Percentiles rank a stretch among this genome's conserved stretches.
phyloP scores from a whole-genome alignment of 2,888 invertebrate species.

The Tipula vernalis region DNA sequence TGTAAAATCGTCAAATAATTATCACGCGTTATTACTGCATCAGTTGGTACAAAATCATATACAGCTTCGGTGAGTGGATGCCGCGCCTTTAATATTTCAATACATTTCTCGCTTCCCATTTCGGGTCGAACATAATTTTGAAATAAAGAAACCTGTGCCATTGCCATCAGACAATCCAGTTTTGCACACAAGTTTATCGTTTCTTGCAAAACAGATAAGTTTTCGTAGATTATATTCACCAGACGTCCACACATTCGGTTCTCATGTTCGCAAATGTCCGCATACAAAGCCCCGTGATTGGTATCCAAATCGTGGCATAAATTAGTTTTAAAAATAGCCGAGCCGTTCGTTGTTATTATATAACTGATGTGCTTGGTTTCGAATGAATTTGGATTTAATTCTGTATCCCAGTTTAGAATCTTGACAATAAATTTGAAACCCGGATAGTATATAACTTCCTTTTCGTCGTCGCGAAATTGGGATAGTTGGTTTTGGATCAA shows the following conservation, averaged over 20 bases:
- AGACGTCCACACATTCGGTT: slow-evolving; percentile 60
- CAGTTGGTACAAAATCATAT: slow-evolving; percentile 16
- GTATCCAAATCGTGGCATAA: slow-evolving; percentile 52
- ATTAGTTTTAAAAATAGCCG: slow-evolving; percentile 32
- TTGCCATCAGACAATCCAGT: slow-evolving; percentile 32
- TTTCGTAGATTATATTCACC: slow-evolving; percentile 46
- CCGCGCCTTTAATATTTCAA: slow-evolving; percentile 27
- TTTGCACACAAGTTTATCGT: slow-evolving; percentile 43
- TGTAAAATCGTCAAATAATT: slow-evolving; percentile 64
- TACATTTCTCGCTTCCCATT: slow-evolving; percentile 26
- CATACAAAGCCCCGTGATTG: slow-evolving; percentile 63
- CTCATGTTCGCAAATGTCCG: slow-evolving; percentile 69
- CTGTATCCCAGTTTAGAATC: background rate
- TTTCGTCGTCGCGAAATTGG: background rate
- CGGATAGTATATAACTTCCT: slow-evolving; percentile 16
- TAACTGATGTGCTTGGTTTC: slow-evolving; percentile 15
- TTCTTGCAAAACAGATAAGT: slow-evolving; percentile 45
- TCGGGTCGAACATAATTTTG: slow-evolving; percentile 29
- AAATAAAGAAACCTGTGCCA: slow-evolving; percentile 30
- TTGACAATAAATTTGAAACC: slow-evolving; percentile 19
- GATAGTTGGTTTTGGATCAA: slow-evolving; percentile 12
- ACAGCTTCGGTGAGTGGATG: slow-evolving; percentile 17
- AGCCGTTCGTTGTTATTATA: slow-evolving; percentile 25
- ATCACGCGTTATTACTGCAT: slow-evolving; percentile 28
- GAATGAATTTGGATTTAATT: background rate